A percentile compares a stretch with the other conserved stretches of the same genome.
Evolutionary conservation across 2,888 invertebrate species (phyloP).

Genomic region (Arctia plantaginis): DNA sequence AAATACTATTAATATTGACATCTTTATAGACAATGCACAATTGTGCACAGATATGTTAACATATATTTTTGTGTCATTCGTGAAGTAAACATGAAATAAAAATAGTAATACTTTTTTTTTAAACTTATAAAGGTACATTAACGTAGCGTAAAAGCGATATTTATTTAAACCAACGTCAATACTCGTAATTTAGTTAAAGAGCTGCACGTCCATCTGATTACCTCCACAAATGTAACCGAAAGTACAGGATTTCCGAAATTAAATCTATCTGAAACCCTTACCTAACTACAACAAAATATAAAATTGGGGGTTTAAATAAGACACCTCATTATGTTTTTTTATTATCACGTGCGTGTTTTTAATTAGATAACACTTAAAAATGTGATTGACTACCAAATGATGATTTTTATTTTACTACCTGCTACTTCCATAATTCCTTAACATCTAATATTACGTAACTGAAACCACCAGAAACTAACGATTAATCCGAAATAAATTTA

Average conservation of each 20-base stretch:
- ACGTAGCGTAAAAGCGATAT: background rate
- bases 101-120: background rate
- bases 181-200: background rate
- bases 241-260: background rate
- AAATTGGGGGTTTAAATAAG: background rate
- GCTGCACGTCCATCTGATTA: no score
- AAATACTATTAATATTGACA: constrained; percentile 47
- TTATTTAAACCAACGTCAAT: background rate
- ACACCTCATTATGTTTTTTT: background rate
- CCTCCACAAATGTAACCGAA: background rate
- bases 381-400: background rate
- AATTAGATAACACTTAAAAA: no score
- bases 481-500: no score
- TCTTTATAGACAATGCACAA: constrained; percentile 23
- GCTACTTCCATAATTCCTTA: no score
- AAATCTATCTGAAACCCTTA: background rate
- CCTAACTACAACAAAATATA: background rate
- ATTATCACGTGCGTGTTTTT: no score
- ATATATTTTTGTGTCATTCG: background rate
- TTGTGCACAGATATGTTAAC: background rate
- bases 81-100: no score
- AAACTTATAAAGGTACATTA: background rate
- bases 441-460: no score
- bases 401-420: no score
- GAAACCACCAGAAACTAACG: no score